These are phyloP conservation scores for Periophthalmodon schlosseri DNA, from an alignment of 2,113 vertebrate species.

Conservation along the genomic window DNA sequence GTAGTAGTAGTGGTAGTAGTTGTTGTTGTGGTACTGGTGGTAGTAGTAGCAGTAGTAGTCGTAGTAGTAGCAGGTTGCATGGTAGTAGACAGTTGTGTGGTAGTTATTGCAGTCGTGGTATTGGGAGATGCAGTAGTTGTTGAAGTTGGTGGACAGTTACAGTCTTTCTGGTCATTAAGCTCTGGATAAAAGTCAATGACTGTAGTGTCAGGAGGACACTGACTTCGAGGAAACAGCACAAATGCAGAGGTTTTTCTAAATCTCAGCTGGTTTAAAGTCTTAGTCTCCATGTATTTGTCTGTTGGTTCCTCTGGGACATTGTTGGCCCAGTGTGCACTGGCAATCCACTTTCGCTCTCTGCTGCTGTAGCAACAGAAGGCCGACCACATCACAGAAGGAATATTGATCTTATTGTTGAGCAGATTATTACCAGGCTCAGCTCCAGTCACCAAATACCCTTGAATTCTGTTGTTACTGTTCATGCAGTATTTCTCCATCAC, in stretches of 20 bases:
- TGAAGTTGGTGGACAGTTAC: background rate
- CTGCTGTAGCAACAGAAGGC: constrained; percentile 47
- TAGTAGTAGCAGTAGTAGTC: background rate
- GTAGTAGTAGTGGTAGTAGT: background rate
- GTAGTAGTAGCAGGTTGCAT: background rate
- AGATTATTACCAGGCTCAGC: background rate
- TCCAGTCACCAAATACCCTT: constrained; percentile 8
- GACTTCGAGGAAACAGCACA: constrained; percentile 13
- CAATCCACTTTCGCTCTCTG: background rate
- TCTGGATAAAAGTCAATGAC: constrained; percentile 18
- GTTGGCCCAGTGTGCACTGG: background rate
- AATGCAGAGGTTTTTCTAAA: background rate
- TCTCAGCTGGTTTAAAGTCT: constrained; percentile 10
- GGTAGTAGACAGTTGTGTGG: background rate
- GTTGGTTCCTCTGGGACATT: background rate
- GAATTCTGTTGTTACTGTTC: background rate
- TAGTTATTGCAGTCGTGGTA: background rate
- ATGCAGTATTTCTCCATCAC: background rate
- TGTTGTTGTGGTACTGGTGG: background rate
- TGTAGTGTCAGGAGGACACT: background rate
- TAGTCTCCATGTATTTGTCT: background rate
- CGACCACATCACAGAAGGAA: constrained; percentile 44
- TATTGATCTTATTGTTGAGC: constrained; percentile 20
- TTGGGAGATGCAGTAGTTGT: background rate
- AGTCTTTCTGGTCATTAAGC: background rate